Evolutionary conservation across 2,797 vertebrate species (phyloP).

Genomic region (Liparis tanakae): DNA sequence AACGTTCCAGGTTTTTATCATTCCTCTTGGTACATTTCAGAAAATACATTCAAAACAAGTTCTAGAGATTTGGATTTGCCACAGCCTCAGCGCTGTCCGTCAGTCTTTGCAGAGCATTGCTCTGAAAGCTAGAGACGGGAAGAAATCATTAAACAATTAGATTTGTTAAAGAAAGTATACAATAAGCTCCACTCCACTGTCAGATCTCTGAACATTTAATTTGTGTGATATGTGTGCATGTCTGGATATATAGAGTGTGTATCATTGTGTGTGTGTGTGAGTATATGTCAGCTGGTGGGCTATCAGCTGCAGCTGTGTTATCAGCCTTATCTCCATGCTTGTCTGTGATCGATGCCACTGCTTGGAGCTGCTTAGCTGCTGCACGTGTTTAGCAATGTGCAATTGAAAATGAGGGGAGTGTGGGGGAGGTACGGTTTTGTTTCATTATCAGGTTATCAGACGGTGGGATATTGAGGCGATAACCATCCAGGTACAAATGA

Average conservation of each 20-base stretch:
- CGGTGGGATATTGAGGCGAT: constrained; percentile 36
- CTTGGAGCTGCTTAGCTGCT: constrained; percentile 22
- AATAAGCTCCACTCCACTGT: background rate
- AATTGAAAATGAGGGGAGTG: constrained; percentile 45
- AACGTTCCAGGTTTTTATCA: background rate
- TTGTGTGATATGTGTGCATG: background rate
- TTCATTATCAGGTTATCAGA: constrained; percentile 59
- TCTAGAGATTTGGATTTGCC: background rate
- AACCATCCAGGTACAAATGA: constrained; percentile 65
- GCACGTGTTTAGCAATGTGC: constrained; percentile 44
- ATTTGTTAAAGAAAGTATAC: background rate
- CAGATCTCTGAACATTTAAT: background rate
- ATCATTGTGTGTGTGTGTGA: constrained; percentile 15
- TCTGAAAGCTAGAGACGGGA: background rate
- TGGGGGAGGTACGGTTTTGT: constrained; percentile 9
- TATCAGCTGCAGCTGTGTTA: constrained; percentile 48
- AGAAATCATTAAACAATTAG: background rate
- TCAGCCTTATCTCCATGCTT: constrained; percentile 43
- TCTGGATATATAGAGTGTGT: constrained; percentile 10
- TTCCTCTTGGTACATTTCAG: background rate
- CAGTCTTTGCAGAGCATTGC: background rate
- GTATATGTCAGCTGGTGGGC: constrained; percentile 31
- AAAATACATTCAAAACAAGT: background rate
- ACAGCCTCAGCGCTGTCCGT: background rate
- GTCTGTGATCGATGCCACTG: constrained; percentile 39